phyloP scores from a whole-genome alignment of 2,888 invertebrate genomes.

The Julus scandinavius region DNA sequence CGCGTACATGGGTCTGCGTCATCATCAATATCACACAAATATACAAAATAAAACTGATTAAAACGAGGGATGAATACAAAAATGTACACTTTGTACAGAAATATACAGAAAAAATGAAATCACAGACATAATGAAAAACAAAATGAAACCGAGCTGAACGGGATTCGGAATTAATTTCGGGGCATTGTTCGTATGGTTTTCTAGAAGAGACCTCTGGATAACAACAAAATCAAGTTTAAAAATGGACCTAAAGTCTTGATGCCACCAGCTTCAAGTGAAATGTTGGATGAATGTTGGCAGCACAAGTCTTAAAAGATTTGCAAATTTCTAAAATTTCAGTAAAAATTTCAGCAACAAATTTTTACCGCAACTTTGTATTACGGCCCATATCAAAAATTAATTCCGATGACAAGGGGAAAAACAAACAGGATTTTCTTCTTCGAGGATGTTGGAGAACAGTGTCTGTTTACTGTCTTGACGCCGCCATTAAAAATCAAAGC shows the following conservation, averaged over 20 bases:
- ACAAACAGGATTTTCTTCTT: too few species aligned
- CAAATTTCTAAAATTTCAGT: too few species aligned
- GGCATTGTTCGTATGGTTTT: background rate
- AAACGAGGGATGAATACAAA: slow-evolving; percentile 39
- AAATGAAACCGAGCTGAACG: slow-evolving; percentile 19
- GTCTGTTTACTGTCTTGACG: background rate
- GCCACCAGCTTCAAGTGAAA: too few species aligned
- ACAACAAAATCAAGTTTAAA: too few species aligned
- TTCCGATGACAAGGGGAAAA: too few species aligned
- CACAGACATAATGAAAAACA: slow-evolving; percentile 47
- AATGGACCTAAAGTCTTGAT: too few species aligned
- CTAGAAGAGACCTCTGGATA: too few species aligned
- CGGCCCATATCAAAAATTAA: too few species aligned
- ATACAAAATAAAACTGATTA: slow-evolving; percentile 15
- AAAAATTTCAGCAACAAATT: too few species aligned
- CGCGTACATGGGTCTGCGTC: background rate
- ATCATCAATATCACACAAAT: slow-evolving; percentile 4
- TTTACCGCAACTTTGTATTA: too few species aligned
- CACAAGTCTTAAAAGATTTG: too few species aligned
- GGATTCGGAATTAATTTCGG: background rate
- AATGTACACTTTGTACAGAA: slow-evolving; percentile 54
- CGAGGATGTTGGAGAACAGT: background rate
- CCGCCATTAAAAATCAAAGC: background rate
- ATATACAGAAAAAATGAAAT: slow-evolving; percentile 47
- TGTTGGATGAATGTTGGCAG: too few species aligned